phyloP scores from a whole-genome alignment of 2,888 invertebrate genomes.

The Cryptops parisi region DNA sequence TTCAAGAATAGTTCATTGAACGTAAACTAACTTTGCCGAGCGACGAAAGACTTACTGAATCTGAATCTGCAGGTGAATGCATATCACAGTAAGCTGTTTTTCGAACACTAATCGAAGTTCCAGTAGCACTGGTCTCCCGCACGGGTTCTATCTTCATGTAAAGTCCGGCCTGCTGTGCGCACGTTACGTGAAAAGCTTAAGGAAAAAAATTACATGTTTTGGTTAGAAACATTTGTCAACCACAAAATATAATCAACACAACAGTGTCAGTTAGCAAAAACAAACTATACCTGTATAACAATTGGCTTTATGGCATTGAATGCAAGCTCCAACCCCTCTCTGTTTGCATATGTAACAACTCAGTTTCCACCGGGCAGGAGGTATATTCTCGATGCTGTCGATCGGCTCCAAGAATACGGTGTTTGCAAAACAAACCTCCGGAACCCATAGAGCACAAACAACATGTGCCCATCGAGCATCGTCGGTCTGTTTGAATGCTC shows the following conservation, averaged over 20 bases:
- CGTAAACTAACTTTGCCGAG: no score
- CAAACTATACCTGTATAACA: conserved; percentile 56
- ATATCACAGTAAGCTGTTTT: conserved; percentile 94
- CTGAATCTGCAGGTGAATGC: conserved; percentile 63
- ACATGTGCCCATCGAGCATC: conserved; percentile 95
- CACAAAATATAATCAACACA: background rate
- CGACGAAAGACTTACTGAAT: no score
- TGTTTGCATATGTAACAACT: conserved; percentile 94
- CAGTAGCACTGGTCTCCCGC: conserved; percentile 42
- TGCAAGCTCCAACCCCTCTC: conserved; percentile 84
- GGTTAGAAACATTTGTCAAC: no score
- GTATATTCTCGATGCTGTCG: conserved; percentile 91
- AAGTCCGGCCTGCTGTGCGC: conserved; percentile 88
- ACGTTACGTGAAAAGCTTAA: conserved; percentile 91
- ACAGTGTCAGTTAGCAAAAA: no score
- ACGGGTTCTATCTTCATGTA: conserved; percentile 96
- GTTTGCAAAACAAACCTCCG: conserved; percentile 94
- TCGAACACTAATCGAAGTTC: conserved; percentile 66
- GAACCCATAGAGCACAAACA: conserved; percentile 97
- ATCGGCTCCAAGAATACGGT: conserved; percentile 95
- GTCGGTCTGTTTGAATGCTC: conserved; percentile 97
- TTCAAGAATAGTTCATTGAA: no score
- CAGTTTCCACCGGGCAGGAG: conserved; percentile 89
- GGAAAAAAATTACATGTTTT: no score
- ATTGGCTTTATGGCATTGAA: conserved; percentile 92